A percentile compares a stretch with the other conserved stretches of the same genome.
phyloP scores from a whole-genome alignment of 2,888 invertebrate genomes.

The Horisme vitalbata region DNA sequence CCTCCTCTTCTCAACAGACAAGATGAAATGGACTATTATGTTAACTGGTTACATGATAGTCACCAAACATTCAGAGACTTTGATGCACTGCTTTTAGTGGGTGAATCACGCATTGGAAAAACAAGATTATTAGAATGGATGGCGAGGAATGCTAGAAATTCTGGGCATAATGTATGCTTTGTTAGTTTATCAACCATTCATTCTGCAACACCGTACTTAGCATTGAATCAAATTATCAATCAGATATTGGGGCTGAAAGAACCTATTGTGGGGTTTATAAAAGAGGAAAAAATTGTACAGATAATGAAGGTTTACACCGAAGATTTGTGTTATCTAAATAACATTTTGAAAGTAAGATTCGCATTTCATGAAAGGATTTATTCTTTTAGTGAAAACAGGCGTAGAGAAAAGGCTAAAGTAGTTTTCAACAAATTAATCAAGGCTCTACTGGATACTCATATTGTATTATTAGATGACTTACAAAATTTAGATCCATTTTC shows the following conservation, averaged over 20 bases:
- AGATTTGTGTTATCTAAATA: conserved; percentile 81
- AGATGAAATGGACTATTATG: conserved; percentile 73
- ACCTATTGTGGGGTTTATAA: conserved; percentile 60
- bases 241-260: conserved; percentile 63
- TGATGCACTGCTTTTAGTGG: conserved; percentile 81
- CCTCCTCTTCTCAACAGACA: conserved; percentile 74
- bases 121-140: conserved; percentile 81
- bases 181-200: conserved; percentile 66
- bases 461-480: conserved; percentile 76
- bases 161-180: conserved; percentile 47
- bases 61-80: conserved; percentile 54
- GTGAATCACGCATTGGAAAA: conserved; percentile 82
- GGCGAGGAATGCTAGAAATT: conserved; percentile 56
- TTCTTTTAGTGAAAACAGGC: conserved; percentile 54
- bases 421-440: conserved; percentile 65
- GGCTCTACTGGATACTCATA: conserved; percentile 49
- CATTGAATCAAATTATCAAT: conserved; percentile 68
- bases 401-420: conserved; percentile 61
- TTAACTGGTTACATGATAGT: conserved; percentile 57
- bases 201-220: conserved; percentile 68
- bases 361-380: conserved; percentile 69
- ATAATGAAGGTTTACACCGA: conserved; percentile 56
- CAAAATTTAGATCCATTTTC: conserved; percentile 73
- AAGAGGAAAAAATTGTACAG: conserved; percentile 68
- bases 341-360: conserved; percentile 77